Percentiles rank a stretch among this genome's conserved stretches.
Conservation (phyloP, 2,888 invertebrate genomes). For the Tetrapedia diversipes region DNA sequence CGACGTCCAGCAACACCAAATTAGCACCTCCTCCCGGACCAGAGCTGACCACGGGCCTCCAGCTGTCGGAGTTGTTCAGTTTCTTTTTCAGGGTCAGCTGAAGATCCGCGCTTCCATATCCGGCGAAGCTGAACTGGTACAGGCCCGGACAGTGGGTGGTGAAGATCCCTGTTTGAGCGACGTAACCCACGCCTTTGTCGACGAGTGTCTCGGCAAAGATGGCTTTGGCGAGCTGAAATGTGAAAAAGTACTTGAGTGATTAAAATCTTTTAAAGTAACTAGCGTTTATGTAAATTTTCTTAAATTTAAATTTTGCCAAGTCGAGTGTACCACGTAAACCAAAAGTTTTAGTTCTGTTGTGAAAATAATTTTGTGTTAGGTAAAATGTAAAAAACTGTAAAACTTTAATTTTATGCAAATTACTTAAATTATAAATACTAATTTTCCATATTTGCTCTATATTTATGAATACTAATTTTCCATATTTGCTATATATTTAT, state of each 20-base stretch:
- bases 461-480: too few relatives aligned
- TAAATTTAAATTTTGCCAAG: neutral
- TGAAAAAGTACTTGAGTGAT: neutral
- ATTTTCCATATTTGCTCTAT: too few relatives aligned
- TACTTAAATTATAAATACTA: too few relatives aligned
- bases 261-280: neutral
- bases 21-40: conserved; percentile 80
- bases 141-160: conserved; percentile 83
- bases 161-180: conserved; percentile 82
- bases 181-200: conserved; percentile 83
- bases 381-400: too few relatives aligned
- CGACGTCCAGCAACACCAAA: conserved; percentile 79
- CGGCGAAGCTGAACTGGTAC: conserved; percentile 83
- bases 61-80: conserved; percentile 73
- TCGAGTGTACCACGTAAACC: too few relatives aligned
- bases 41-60: conserved; percentile 72
- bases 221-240: conserved; percentile 45
- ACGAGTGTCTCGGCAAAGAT: conserved; percentile 77
- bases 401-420: too few relatives aligned
- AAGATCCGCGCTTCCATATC: conserved; percentile 77
- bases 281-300: neutral
- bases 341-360: too few relatives aligned
- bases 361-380: too few relatives aligned
- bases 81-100: conserved; percentile 78
- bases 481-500: too few relatives aligned